A percentile compares a stretch with the other conserved stretches of the same genome.
Conservation (phyloP, 2,888 invertebrate species). For the Protula sp. region DNA sequence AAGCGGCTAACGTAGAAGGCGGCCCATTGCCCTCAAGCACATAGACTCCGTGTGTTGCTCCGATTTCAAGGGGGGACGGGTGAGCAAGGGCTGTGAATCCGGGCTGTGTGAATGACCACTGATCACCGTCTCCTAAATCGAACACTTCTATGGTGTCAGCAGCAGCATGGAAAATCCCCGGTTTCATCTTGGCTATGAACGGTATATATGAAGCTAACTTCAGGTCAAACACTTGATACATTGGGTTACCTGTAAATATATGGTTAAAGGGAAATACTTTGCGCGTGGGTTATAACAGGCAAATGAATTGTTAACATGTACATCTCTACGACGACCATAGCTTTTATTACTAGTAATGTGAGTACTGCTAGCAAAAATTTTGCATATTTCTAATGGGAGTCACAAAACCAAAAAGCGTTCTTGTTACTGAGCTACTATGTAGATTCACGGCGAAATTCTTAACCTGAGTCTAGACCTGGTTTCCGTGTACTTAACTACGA, state of each 20-base stretch:
- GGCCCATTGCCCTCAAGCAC: conserved; percentile 34
- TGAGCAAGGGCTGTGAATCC: conserved; percentile 56
- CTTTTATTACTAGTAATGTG: too few species aligned
- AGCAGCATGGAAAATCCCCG: conserved; percentile 53
- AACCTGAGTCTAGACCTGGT: too few species aligned
- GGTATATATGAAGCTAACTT: conserved; percentile 55
- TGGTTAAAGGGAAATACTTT: not conserved
- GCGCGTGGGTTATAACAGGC: not conserved
- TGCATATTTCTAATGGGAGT: too few species aligned
- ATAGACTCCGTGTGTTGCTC: conserved; percentile 56
- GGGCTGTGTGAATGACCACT: conserved; percentile 30
- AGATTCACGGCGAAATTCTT: too few species aligned
- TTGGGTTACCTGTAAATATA: conserved; percentile 25
- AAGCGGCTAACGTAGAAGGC: not conserved
- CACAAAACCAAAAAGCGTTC: too few species aligned
- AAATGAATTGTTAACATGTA: not conserved
- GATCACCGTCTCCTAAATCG: conserved; percentile 24
- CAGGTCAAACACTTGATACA: conserved; percentile 54
- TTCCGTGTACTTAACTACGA: too few species aligned
- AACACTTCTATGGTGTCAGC: conserved; percentile 56
- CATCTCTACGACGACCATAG: not conserved
- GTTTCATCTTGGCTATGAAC: conserved; percentile 48
- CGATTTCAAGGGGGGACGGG: conserved; percentile 52
- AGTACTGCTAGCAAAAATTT: too few species aligned
- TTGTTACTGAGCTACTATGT: too few species aligned